A percentile compares a stretch with the other conserved stretches of the same genome.
Conservation (phyloP, 2,113 vertebrate species). For the Petrocephalus zakoni region DNA sequence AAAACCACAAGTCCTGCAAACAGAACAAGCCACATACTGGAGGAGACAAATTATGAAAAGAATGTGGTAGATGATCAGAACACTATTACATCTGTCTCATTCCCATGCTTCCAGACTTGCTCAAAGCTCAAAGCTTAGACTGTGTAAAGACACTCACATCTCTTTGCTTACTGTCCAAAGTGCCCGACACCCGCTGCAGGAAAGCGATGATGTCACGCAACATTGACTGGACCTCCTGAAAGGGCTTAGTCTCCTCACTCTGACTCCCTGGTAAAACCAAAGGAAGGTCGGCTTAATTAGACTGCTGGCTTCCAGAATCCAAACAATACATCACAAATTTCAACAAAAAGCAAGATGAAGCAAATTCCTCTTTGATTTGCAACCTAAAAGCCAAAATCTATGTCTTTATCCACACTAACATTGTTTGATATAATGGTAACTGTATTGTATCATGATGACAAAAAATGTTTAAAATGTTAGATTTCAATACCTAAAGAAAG, state of each 20-base stretch:
- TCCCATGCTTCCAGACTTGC: neutral
- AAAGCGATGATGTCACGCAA: conserved; percentile 11
- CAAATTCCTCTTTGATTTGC: neutral
- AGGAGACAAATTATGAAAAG: neutral
- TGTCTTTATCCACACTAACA: neutral
- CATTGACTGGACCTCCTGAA: neutral
- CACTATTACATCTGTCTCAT: neutral
- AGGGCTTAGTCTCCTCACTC: neutral
- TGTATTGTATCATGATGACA: neutral
- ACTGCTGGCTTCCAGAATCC: neutral
- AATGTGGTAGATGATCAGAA: neutral
- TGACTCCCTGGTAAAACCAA: neutral
- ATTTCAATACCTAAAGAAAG: no score
- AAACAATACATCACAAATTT: neutral
- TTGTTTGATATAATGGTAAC: neutral
- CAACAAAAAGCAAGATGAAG: neutral
- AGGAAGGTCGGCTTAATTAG: neutral
- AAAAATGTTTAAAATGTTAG: no score
- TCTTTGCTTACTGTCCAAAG: conserved; percentile 13
- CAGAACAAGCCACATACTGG: neutral
- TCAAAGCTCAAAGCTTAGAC: neutral
- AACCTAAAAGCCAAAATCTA: neutral
- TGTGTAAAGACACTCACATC: neutral
- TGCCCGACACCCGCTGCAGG: conserved; percentile 15
- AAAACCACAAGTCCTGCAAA: conserved; percentile 26